Percentiles rank a stretch among this genome's conserved stretches.
These are phyloP conservation scores for Halocaridina rubra DNA, from an alignment of 2,888 invertebrate species.

Conservation along the genomic window DNA sequence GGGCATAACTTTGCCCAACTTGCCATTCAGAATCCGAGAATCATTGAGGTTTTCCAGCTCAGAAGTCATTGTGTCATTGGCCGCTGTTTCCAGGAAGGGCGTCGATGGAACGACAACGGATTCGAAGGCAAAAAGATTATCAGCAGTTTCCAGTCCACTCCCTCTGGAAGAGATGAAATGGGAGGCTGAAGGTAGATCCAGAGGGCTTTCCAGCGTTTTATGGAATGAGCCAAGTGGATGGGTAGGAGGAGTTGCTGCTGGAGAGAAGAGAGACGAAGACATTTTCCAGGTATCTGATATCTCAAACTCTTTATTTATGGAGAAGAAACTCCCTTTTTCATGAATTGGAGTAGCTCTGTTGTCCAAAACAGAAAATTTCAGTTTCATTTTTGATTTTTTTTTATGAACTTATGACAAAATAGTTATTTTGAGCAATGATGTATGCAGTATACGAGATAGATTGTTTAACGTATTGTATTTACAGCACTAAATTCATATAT, in stretches of 20 bases:
- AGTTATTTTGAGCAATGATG: too few relatives aligned
- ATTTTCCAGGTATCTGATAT: not conserved
- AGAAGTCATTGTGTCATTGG: not conserved
- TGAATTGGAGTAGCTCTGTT: not conserved
- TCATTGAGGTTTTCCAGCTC: not conserved
- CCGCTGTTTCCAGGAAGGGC: not conserved
- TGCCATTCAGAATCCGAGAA: not conserved
- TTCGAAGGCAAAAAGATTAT: not conserved
- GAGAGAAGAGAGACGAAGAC: not conserved
- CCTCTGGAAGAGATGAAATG: not conserved
- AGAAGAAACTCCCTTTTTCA: not conserved
- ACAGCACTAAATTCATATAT: too few relatives aligned
- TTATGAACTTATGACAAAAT: too few relatives aligned
- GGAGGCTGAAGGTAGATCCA: not conserved
- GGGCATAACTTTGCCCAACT: constrained; percentile 25
- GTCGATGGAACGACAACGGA: not conserved
- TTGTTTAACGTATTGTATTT: too few relatives aligned
- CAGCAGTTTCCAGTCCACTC: not conserved
- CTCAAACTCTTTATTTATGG: not conserved
- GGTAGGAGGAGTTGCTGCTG: not conserved
- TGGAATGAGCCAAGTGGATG: not conserved
- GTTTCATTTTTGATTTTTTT: too few relatives aligned
- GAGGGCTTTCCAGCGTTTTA: not conserved
- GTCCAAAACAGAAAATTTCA: not conserved
- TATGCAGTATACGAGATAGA: too few relatives aligned